Conservation (phyloP, 2,797 vertebrate genomes). For the Labroides dimidiatus region DNA sequence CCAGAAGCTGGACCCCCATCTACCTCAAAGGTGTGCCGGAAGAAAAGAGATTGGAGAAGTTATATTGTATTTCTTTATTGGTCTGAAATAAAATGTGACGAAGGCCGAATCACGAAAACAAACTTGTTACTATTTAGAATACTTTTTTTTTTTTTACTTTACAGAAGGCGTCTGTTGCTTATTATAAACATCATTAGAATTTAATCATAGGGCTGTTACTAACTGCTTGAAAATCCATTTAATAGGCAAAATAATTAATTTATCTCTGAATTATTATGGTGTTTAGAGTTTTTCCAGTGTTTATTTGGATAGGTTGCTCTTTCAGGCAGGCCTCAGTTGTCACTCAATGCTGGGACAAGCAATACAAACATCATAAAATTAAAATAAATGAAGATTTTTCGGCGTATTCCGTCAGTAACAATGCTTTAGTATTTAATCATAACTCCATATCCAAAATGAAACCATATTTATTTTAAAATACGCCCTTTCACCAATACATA, state of each 20-base stretch:
- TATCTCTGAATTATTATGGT: too few relatives aligned
- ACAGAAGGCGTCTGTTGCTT: background rate
- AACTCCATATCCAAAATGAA: background rate
- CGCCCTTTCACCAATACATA: background rate
- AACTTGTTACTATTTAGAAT: too few relatives aligned
- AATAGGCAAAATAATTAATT: accelerated
- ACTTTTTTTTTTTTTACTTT: too few relatives aligned
- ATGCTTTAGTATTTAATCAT: background rate
- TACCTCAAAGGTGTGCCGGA: conserved; percentile 11
- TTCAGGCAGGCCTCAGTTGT: background rate
- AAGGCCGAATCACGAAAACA: conserved; percentile 26
- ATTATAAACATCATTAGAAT: background rate
- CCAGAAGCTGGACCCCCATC: conserved; percentile 38
- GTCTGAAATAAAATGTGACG: background rate
- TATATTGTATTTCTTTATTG: conserved; percentile 20
- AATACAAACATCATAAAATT: background rate
- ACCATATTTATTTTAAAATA: background rate
- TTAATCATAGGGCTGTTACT: background rate
- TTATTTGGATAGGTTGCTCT: too few relatives aligned
- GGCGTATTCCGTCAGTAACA: background rate
- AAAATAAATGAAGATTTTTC: too few relatives aligned
- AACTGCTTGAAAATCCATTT: background rate
- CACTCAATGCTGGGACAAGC: background rate
- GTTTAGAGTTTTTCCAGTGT: too few relatives aligned
- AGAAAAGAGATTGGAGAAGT: conserved; percentile 28